Evolutionary conservation across 2,888 invertebrate genomes (phyloP).

Genomic region (Idaea straminata): DNA sequence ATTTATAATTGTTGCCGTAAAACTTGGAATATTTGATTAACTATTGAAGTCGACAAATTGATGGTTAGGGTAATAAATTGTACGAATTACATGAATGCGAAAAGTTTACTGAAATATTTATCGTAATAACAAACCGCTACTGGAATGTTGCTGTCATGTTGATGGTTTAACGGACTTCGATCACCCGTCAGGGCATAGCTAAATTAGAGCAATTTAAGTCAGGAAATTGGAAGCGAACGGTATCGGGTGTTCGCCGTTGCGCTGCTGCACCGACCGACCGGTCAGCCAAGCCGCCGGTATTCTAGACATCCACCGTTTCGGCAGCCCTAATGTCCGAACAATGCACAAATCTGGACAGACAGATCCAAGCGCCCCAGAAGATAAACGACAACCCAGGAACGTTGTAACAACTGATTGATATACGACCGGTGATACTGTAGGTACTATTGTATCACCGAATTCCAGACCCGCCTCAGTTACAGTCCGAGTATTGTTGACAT

Average conservation of each 20-base stretch:
- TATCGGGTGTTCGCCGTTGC: conserved; percentile 68
- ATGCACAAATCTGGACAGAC: conserved; percentile 77
- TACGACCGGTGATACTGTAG: conserved; percentile 72
- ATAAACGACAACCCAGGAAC: conserved; percentile 77
- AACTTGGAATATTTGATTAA: neutral
- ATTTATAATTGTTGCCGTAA: conserved; percentile 1
- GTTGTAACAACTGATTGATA: conserved; percentile 79
- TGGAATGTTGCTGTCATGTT: conserved; percentile 45
- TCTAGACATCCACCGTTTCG: conserved; percentile 39
- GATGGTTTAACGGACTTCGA: conserved; percentile 62
- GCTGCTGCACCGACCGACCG: conserved; percentile 57
- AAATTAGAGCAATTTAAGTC: conserved; percentile 80
- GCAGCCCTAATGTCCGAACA: conserved; percentile 75
- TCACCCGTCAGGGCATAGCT: conserved; percentile 75
- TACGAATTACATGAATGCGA: conserved; percentile 10
- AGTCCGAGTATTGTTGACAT: conserved; percentile 73
- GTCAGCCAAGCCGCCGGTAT: conserved; percentile 10
- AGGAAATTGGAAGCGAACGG: conserved; percentile 74
- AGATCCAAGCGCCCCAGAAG: conserved; percentile 72
- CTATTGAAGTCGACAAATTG: conserved; percentile 9
- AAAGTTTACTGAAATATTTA: conserved; percentile 4
- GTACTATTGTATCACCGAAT: conserved; percentile 62
- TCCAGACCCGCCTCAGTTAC: conserved; percentile 73
- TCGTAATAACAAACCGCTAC: conserved; percentile 51
- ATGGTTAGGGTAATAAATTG: conserved; percentile 19